Conservation (phyloP, 2,888 invertebrate genomes). For the Drosophila formosana region DNA sequence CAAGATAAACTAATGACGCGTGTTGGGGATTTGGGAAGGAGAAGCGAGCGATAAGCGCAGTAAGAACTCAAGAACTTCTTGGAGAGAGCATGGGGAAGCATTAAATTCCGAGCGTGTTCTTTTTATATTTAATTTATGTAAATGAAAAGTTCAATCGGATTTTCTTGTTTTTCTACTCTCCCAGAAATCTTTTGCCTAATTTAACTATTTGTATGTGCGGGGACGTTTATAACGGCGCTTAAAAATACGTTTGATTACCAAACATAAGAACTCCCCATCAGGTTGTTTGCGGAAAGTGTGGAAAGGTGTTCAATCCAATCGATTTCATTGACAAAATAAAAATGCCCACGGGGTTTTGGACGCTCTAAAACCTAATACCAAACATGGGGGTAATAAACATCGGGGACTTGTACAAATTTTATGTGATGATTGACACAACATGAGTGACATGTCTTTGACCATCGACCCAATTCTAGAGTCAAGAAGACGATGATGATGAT, state of each 20-base stretch:
- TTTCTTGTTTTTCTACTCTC: slow-evolving; percentile 17
- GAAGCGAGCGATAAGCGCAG: slow-evolving; percentile 40
- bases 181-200: background rate
- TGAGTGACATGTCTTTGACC: slow-evolving; percentile 24
- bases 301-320: slow-evolving; percentile 26
- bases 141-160: slow-evolving; percentile 44
- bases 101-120: slow-evolving; percentile 20
- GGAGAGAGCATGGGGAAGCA: slow-evolving; percentile 6
- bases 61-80: slow-evolving; percentile 22
- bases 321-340: slow-evolving; percentile 40
- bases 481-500: slow-evolving; percentile 6
- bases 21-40: slow-evolving; percentile 11
- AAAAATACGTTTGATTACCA: slow-evolving; percentile 21
- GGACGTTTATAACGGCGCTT: slow-evolving; percentile 32
- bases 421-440: slow-evolving; percentile 60
- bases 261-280: slow-evolving; percentile 16
- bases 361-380: background rate
- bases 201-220: slow-evolving; percentile 9
- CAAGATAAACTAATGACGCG: slow-evolving; percentile 43
- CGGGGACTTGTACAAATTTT: slow-evolving; percentile 34
- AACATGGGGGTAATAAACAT: slow-evolving; percentile 41
- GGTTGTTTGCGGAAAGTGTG: slow-evolving; percentile 5
- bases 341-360: slow-evolving; percentile 18
- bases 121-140: slow-evolving; percentile 61
- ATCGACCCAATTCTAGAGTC: slow-evolving; percentile 21